Conservation (phyloP, 1,140 invertebrate genomes). For the Aricia agestis region DNA sequence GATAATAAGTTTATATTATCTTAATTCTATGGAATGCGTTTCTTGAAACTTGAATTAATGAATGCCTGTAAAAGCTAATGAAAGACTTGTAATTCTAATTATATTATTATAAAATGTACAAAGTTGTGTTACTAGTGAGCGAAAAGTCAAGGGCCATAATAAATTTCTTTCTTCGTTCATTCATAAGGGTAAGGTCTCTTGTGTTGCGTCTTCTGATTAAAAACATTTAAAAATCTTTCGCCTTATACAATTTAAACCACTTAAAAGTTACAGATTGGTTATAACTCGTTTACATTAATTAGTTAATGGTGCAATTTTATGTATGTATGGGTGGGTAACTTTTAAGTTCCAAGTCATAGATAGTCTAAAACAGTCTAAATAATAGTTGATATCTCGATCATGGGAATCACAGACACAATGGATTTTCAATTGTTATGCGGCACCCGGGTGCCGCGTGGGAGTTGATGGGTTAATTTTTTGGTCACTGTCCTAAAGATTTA, state of each 20-base stretch:
- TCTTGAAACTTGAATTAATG: not conserved
- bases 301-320: conserved; percentile 14
- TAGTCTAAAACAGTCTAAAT: not conserved
- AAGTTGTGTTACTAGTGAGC: not conserved
- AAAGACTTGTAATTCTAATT: too few relatives aligned
- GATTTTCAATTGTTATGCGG: too few relatives aligned
- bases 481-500: not conserved
- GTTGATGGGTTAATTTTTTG: too few relatives aligned
- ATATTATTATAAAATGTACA: not conserved
- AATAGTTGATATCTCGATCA: not conserved
- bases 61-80: too few relatives aligned
- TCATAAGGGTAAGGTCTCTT: not conserved
- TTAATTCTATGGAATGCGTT: too few relatives aligned
- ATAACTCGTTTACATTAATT: conserved; percentile 1
- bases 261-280: not conserved
- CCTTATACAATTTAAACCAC: not conserved
- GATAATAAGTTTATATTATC: too few relatives aligned
- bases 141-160: conserved; percentile 9
- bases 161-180: not conserved
- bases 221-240: not conserved
- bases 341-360: not conserved
- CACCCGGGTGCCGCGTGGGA: too few relatives aligned
- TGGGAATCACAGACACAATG: too few relatives aligned
- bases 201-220: not conserved
- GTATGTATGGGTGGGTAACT: conserved; percentile 1